A percentile compares a stretch with the other conserved stretches of the same genome.
Conservation (phyloP, 2,888 invertebrate species). For the Eristalinus sepulchralis region DNA sequence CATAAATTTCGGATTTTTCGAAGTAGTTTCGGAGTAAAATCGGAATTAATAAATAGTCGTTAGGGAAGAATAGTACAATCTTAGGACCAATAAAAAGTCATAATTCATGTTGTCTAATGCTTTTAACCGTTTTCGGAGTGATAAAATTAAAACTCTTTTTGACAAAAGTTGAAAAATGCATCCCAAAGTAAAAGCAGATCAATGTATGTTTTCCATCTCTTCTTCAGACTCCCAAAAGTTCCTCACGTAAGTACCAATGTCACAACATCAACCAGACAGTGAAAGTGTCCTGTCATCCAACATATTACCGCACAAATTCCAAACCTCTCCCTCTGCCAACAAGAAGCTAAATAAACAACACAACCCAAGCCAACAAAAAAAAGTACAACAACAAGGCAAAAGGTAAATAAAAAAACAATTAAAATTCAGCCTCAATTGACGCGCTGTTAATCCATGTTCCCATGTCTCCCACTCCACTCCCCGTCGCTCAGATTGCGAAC, state of each 20-base stretch:
- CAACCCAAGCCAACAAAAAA: background rate
- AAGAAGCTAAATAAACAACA: background rate
- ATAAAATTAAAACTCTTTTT: no score
- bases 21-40: no score
- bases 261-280: background rate
- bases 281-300: background rate
- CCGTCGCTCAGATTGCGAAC: slow-evolving; percentile 8
- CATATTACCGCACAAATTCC: background rate
- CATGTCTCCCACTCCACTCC: slow-evolving; percentile 18
- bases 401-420: slow-evolving; percentile 39
- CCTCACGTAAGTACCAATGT: background rate
- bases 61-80: no score
- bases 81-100: no score
- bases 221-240: background rate
- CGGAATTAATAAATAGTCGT: no score
- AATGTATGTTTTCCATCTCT: no score
- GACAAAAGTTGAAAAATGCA: no score
- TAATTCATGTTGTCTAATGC: no score
- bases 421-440: slow-evolving; percentile 40
- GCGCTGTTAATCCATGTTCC: slow-evolving; percentile 36
- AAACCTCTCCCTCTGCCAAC: background rate
- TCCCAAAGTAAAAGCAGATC: no score
- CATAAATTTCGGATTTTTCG: no score
- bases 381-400: background rate
- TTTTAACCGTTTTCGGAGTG: no score